phyloP scores from a whole-genome alignment of 2,797 vertebrate species.

The Scolopax rusticola region DNA sequence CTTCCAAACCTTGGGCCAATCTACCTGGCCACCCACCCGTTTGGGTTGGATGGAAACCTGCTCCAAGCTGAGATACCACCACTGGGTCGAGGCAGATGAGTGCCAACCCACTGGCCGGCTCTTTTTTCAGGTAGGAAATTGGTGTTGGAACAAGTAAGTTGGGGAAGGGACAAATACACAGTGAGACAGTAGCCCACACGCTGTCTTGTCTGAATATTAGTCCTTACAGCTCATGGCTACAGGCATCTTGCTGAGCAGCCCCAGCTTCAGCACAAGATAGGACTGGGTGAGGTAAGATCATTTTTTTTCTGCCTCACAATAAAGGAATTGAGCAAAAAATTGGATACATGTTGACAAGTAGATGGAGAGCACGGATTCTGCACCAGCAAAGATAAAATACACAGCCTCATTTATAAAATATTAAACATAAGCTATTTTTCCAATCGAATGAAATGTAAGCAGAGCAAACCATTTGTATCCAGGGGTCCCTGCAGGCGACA shows the following conservation, averaged over 20 bases:
- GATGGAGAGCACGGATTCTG: not conserved
- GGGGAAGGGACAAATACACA: not conserved
- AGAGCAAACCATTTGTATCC: not conserved
- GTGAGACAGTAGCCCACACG: not conserved
- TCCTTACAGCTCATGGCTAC: not conserved
- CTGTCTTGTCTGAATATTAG: not conserved
- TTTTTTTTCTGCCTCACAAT: not conserved
- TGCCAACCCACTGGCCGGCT: not conserved
- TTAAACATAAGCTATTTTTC: constrained; percentile 7
- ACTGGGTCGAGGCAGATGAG: not conserved
- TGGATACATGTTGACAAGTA: not conserved
- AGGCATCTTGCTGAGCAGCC: not conserved
- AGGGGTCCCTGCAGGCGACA: not conserved
- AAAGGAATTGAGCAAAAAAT: not conserved
- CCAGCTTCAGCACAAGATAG: not conserved
- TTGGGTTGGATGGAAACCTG: not conserved
- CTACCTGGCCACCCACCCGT: not conserved
- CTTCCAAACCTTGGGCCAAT: not conserved
- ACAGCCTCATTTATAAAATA: not conserved
- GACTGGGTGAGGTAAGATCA: not conserved
- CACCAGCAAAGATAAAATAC: not conserved
- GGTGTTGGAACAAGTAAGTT: not conserved
- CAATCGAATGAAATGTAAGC: not conserved
- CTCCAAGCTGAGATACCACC: not conserved
- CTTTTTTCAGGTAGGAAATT: not conserved